Evolutionary conservation across 2,113 vertebrate species (phyloP).

Genomic region (Odontesthes bonariensis): DNA sequence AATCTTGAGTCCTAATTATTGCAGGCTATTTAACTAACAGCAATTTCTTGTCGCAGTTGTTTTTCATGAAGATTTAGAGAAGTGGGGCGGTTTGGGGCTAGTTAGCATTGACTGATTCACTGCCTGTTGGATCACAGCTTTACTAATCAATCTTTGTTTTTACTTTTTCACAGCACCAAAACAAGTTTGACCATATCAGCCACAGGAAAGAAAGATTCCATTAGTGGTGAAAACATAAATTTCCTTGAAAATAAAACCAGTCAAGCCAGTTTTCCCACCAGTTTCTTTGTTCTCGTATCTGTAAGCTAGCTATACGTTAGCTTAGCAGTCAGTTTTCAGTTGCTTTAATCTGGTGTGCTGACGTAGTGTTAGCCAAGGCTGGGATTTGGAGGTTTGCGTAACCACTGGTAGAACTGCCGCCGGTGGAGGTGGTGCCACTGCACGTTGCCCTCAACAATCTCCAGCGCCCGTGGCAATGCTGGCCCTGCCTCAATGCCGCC

Average conservation of each 20-base stretch:
- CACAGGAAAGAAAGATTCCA: slow-evolving; percentile 21
- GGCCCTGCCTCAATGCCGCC: slow-evolving; percentile 85
- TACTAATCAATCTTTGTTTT: neutral
- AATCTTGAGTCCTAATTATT: neutral
- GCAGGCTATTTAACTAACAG: neutral
- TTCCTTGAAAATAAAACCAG: slow-evolving; percentile 46
- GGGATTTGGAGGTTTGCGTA: slow-evolving; percentile 87
- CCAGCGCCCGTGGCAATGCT: slow-evolving; percentile 90
- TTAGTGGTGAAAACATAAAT: slow-evolving; percentile 28
- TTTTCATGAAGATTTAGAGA: neutral
- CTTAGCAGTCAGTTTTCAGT: slow-evolving; percentile 43
- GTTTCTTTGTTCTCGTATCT: slow-evolving; percentile 11
- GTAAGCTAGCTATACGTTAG: slow-evolving; percentile 21
- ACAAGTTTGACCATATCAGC: slow-evolving; percentile 31
- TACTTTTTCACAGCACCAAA: slow-evolving; percentile 28
- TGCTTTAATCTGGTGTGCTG: neutral
- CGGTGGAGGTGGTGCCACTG: slow-evolving; percentile 93
- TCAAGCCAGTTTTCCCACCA: slow-evolving; percentile 1
- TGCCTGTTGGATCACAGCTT: neutral
- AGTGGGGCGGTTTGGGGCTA: neutral
- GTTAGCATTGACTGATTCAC: neutral
- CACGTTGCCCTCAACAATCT: slow-evolving; percentile 96
- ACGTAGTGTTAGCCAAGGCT: slow-evolving; percentile 73
- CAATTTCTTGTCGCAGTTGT: neutral
- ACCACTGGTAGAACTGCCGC: slow-evolving; percentile 95